Conservation (phyloP, 1,140 invertebrate genomes). For the Zaprionus kolodkinae region DNA sequence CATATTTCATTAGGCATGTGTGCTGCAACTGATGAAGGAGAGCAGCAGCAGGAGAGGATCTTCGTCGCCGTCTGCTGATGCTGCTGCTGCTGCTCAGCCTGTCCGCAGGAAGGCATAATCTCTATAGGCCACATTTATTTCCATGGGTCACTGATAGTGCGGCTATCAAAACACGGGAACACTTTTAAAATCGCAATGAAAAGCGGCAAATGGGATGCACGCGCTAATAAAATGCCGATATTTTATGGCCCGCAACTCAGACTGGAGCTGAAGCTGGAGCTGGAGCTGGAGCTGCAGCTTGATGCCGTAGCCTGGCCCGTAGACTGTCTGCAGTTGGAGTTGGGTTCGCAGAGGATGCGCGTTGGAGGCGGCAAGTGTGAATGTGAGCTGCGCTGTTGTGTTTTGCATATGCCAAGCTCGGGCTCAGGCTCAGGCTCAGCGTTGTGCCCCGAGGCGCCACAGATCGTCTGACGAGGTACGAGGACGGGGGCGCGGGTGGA, state of each 20-base stretch:
- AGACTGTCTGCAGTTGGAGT: slow-evolving; percentile 18
- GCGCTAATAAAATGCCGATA: slow-evolving; percentile 83
- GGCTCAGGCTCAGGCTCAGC: background rate
- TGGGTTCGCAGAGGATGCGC: slow-evolving; percentile 8
- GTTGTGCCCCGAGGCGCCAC: slow-evolving; percentile 41
- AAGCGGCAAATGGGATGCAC: slow-evolving; percentile 83
- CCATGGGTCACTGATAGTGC: slow-evolving; percentile 84
- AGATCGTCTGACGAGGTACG: slow-evolving; percentile 13
- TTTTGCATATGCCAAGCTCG: slow-evolving; percentile 51
- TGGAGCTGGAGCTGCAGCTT: background rate
- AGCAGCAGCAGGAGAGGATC: slow-evolving; percentile 6
- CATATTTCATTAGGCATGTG: slow-evolving; percentile 77
- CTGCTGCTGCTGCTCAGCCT: slow-evolving; percentile 17
- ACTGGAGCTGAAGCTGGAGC: slow-evolving; percentile 1
- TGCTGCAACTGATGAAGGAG: slow-evolving; percentile 10
- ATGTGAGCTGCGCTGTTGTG: slow-evolving; percentile 52
- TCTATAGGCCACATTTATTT: slow-evolving; percentile 84
- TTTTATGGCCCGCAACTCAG: slow-evolving; percentile 66
- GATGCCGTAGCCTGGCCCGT: background rate
- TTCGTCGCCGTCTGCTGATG: slow-evolving; percentile 4
- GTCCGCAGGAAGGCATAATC: slow-evolving; percentile 73
- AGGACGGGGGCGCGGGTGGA: background rate
- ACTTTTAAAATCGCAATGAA: slow-evolving; percentile 84
- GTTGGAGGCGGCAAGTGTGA: slow-evolving; percentile 68
- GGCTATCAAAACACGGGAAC: slow-evolving; percentile 84